phyloP scores from a whole-genome alignment of 2,113 vertebrate species.

The Pavo muticus region DNA sequence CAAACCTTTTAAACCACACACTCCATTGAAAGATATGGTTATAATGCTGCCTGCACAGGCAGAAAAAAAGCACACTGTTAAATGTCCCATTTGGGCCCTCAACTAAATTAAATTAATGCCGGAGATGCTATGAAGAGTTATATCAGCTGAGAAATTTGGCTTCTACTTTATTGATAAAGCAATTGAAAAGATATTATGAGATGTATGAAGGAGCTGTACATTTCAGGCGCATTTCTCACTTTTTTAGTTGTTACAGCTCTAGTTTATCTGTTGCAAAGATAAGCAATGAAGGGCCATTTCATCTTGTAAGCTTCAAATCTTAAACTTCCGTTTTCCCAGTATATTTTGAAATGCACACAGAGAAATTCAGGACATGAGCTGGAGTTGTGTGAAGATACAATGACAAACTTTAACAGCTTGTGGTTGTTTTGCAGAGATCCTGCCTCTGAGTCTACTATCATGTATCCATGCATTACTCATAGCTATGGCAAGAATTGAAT shows the following conservation, averaged over 20 bases:
- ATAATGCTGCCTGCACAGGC: background rate
- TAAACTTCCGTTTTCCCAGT: background rate
- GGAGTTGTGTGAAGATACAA: conserved; percentile 50
- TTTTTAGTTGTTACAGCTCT: background rate
- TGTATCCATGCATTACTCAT: conserved; percentile 6
- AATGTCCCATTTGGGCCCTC: background rate
- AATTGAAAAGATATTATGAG: background rate
- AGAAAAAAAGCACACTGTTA: background rate
- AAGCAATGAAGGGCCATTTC: background rate
- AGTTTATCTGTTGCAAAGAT: background rate
- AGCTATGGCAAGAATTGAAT: background rate
- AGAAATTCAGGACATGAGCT: conserved; percentile 17
- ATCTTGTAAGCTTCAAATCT: background rate
- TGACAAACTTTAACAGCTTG: conserved; percentile 57
- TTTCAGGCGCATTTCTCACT: background rate
- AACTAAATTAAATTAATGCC: background rate
- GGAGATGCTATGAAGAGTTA: background rate
- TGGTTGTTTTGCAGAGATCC: conserved; percentile 56
- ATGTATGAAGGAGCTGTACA: background rate
- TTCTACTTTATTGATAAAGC: background rate
- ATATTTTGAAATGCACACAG: background rate
- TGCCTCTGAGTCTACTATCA: background rate
- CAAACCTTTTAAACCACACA: background rate
- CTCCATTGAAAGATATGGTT: background rate
- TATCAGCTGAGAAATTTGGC: background rate